These are phyloP conservation scores for Lota lota DNA, from an alignment of 2,113 vertebrate species.

Conservation along the genomic window DNA sequence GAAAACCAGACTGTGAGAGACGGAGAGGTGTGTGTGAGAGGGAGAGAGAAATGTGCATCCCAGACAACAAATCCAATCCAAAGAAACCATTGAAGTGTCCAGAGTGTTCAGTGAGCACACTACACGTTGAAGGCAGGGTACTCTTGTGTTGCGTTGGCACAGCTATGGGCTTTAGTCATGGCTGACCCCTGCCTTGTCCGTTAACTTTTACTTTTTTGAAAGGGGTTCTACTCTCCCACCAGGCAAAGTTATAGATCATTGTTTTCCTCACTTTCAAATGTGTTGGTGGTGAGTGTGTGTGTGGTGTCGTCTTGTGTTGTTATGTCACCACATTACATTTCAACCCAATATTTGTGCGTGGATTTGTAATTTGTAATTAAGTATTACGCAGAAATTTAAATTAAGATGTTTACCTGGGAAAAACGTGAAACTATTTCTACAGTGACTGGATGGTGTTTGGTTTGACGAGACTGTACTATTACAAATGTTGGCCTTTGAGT, in stretches of 20 bases:
- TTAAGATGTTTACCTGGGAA: constrained; percentile 67
- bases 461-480: constrained; percentile 16
- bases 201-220: neutral
- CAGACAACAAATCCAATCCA: constrained; percentile 42
- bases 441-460: constrained; percentile 33
- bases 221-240: neutral
- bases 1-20: constrained; percentile 8
- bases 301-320: neutral
- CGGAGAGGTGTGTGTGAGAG: constrained; percentile 11
- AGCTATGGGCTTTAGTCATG: neutral
- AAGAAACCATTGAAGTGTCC: constrained; percentile 19
- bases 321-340: neutral
- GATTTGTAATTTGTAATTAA: too few species aligned
- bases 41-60: constrained; percentile 51
- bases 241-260: too few species aligned
- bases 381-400: constrained; percentile 8
- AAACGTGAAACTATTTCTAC: constrained; percentile 72
- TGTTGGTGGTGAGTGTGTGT: neutral
- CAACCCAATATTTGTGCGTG: neutral
- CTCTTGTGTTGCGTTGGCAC: neutral
- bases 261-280: neutral
- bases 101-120: neutral
- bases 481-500: neutral
- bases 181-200: neutral
- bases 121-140: neutral